phyloP scores from a whole-genome alignment of 2,888 invertebrate genomes.

The Erynnis tages region DNA sequence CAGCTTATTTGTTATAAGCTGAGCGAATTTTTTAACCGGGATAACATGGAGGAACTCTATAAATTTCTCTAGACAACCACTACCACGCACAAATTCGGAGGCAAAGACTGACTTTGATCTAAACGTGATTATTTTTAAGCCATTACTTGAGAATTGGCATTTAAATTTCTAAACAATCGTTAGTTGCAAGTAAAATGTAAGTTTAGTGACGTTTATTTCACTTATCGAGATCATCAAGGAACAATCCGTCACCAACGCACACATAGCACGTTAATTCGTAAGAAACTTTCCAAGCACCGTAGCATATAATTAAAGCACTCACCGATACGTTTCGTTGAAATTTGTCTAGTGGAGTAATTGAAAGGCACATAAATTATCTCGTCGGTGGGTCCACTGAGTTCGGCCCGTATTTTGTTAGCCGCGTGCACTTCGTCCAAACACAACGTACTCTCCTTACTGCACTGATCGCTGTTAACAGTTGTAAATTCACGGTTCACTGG shows the following conservation, averaged over 20 bases:
- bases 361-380: slow-evolving; percentile 85
- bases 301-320: slow-evolving; percentile 43
- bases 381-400: slow-evolving; percentile 71
- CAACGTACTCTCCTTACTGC: slow-evolving; percentile 67
- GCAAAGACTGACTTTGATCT: no score
- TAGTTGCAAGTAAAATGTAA: no score
- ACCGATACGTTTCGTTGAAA: slow-evolving; percentile 73
- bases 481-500: slow-evolving; percentile 60
- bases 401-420: slow-evolving; percentile 72
- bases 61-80: no score
- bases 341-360: slow-evolving; percentile 80
- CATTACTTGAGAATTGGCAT: no score
- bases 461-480: slow-evolving; percentile 68
- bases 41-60: no score
- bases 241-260: background rate
- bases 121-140: no score
- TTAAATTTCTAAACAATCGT: no score
- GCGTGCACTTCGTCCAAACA: slow-evolving; percentile 83
- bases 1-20: no score
- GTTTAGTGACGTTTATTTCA: no score
- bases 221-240: slow-evolving; percentile 7
- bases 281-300: slow-evolving; percentile 10
- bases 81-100: no score
- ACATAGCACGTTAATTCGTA: slow-evolving; percentile 12
- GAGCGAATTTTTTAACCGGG: no score